Conservation (phyloP, 2,797 vertebrate species). For the Schizopygopsis pylzovi region DNA sequence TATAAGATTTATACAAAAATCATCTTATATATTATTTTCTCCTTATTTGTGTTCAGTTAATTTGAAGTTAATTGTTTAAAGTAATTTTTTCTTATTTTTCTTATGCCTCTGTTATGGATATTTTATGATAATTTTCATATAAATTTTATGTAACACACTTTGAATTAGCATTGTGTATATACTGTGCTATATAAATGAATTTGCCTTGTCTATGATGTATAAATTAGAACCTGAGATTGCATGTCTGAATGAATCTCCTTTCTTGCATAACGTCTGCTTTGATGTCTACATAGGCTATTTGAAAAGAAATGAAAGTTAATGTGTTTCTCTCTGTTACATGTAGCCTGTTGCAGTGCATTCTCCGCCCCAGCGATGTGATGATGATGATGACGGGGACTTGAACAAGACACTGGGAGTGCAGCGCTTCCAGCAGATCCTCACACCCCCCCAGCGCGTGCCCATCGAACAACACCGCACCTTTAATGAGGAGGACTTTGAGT, state of each 20-base stretch:
- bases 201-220: neutral
- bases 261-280: neutral
- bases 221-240: conserved; percentile 1
- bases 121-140: neutral
- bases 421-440: conserved; percentile 87
- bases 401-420: conserved; percentile 84
- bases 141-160: neutral
- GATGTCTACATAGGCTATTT: neutral
- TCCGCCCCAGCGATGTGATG: conserved; percentile 63
- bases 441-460: conserved; percentile 70
- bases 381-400: conserved; percentile 83
- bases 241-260: conserved; percentile 46
- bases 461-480: conserved; percentile 84
- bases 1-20: conserved; percentile 1
- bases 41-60: neutral
- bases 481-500: conserved; percentile 88
- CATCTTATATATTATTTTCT: neutral
- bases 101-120: neutral
- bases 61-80: no score
- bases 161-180: neutral
- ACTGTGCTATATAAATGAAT: neutral
- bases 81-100: neutral
- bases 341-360: conserved; percentile 74
- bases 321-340: neutral
- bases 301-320: neutral